Conservation (phyloP, 1,140 invertebrate species). For the Neodiprion lecontei region DNA sequence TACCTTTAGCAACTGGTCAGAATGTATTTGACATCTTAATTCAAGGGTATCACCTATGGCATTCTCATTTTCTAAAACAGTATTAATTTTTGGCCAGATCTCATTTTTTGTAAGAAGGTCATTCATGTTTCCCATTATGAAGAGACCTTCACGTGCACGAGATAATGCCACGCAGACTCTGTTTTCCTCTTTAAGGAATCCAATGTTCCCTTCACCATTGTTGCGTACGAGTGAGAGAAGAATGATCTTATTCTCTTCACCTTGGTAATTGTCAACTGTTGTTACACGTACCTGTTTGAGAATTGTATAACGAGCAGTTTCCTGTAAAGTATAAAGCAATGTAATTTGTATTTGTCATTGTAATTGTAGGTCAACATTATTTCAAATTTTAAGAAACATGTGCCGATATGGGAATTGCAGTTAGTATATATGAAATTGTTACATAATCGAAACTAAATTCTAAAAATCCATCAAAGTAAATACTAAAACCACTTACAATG, state of each 20-base stretch:
- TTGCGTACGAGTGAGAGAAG: slow-evolving; percentile 83
- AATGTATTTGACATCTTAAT: slow-evolving; percentile 63
- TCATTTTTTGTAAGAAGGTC: slow-evolving; percentile 60
- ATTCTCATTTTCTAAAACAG: slow-evolving; percentile 53
- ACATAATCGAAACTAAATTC: no score
- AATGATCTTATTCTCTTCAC: slow-evolving; percentile 86
- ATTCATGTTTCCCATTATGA: slow-evolving; percentile 72
- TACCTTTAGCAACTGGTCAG: slow-evolving; percentile 42
- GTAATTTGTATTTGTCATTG: no score
- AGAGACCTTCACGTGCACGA: slow-evolving; percentile 77
- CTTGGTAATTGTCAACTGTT: slow-evolving; percentile 85
- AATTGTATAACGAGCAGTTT: neutral
- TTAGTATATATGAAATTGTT: no score
- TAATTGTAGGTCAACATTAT: no score
- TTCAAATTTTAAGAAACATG: no score
- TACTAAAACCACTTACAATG: no score
- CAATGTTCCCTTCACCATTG: slow-evolving; percentile 72
- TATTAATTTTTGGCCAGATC: slow-evolving; percentile 64
- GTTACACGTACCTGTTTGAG: slow-evolving; percentile 65
- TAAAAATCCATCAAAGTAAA: no score
- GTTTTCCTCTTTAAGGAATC: slow-evolving; percentile 79
- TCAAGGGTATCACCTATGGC: slow-evolving; percentile 55
- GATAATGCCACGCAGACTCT: slow-evolving; percentile 86
- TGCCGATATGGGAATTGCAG: no score
- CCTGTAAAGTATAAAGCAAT: neutral